phyloP scores from a whole-genome alignment of 2,888 invertebrate genomes.

The Penaeus monodon region DNA sequence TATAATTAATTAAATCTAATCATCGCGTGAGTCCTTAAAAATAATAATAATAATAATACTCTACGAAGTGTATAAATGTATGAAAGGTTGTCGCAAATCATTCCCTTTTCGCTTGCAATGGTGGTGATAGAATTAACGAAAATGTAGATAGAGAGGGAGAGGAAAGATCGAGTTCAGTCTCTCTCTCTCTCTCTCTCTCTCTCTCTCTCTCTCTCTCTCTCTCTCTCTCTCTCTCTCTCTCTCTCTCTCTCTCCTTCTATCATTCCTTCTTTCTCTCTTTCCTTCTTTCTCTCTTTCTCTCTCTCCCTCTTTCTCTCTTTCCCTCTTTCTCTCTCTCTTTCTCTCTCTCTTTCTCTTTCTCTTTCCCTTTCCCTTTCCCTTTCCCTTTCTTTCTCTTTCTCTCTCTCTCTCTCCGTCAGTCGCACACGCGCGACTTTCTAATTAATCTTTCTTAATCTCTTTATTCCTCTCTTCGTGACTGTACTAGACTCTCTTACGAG shows the following conservation, averaged over 20 bases:
- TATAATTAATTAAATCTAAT: too few species aligned
- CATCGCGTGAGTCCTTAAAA: too few species aligned
- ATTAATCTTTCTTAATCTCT: slow-evolving; percentile 8
- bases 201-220: background rate
- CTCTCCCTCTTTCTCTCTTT: background rate
- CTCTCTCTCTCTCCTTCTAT: background rate
- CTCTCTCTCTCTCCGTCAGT: background rate
- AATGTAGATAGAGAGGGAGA: too few species aligned
- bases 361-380: background rate
- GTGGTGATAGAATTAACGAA: too few species aligned
- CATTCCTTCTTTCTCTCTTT: background rate
- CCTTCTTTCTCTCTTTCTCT: background rate
- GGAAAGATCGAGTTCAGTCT: background rate
- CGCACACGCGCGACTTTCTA: background rate
- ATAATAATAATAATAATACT: too few species aligned
- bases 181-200: background rate
- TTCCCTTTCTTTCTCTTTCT: background rate
- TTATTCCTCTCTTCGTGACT: too few species aligned
- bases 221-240: background rate
- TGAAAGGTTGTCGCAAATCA: too few species aligned
- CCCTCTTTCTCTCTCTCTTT: background rate
- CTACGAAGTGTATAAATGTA: too few species aligned
- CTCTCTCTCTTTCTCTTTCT: background rate
- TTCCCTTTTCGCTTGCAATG: too few species aligned
- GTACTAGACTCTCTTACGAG: too few species aligned